A percentile compares a stretch with the other conserved stretches of the same genome.
phyloP scores from a whole-genome alignment of 1,140 invertebrate genomes.

The Sycophila sp. region DNA sequence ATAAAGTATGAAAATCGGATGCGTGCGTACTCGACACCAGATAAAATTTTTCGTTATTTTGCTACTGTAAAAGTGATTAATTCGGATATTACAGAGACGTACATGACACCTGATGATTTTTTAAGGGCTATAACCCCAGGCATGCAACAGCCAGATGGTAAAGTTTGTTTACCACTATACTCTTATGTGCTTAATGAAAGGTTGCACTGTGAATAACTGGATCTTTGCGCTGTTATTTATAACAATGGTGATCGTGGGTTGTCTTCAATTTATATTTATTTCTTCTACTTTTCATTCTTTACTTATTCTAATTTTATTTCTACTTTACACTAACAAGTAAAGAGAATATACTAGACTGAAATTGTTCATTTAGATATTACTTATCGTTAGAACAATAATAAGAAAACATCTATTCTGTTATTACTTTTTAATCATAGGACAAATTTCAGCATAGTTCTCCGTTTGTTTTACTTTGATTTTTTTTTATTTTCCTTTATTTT shows the following conservation, averaged over 20 bases:
- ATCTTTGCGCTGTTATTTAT: conserved; percentile 25
- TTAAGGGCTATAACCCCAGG: conserved; percentile 95
- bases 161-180: conserved; percentile 51
- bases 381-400: background rate
- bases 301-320: conserved; percentile 9
- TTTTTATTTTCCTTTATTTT: background rate
- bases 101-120: conserved; percentile 99
- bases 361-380: background rate
- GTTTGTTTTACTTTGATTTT: background rate
- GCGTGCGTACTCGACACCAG: conserved; percentile 93
- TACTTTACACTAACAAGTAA: conserved; percentile 22
- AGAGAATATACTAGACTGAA: conserved; percentile 15
- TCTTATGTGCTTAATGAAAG: conserved; percentile 29
- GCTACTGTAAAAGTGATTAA: conserved; percentile 91
- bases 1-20: conserved; percentile 99
- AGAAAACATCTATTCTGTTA: background rate
- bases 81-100: conserved; percentile 82
- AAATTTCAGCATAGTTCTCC: conserved; percentile 21
- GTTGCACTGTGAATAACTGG: conserved; percentile 22
- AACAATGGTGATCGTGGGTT: conserved; percentile 31
- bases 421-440: background rate
- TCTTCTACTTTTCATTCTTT: background rate
- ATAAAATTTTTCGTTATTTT: conserved; percentile 99
- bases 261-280: conserved; percentile 16
- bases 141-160: conserved; percentile 97